Conservation (phyloP, 2,797 vertebrate species). For the Sebastes alutus region DNA sequence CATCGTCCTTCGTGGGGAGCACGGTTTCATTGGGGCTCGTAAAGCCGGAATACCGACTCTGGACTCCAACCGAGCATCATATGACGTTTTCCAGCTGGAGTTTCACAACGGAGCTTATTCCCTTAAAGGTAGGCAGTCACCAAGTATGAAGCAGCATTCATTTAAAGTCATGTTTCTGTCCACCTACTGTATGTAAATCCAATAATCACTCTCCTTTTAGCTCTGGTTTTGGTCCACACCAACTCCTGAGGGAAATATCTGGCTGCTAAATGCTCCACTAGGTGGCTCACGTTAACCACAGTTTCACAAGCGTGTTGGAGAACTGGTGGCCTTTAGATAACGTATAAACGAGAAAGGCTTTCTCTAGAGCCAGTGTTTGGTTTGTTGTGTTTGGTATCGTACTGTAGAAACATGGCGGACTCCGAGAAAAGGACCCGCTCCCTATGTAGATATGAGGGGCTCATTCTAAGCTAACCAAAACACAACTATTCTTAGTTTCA, state of each 20-base stretch:
- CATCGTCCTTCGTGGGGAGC: slow-evolving; percentile 94
- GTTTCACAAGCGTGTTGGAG: too few species aligned
- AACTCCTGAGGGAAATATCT: background rate
- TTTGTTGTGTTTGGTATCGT: too few species aligned
- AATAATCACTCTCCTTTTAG: background rate
- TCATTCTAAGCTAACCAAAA: too few species aligned
- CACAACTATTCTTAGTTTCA: too few species aligned
- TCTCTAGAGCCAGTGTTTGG: too few species aligned
- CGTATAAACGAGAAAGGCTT: too few species aligned
- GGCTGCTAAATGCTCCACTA: background rate
- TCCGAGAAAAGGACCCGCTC: too few species aligned
- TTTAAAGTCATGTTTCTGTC: background rate
- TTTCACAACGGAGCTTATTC: slow-evolving; percentile 92
- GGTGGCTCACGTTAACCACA: too few species aligned
- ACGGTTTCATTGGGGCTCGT: slow-evolving; percentile 94
- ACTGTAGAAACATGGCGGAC: too few species aligned
- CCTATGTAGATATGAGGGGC: too few species aligned
- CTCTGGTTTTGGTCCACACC: background rate
- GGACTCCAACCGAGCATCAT: slow-evolving; percentile 94
- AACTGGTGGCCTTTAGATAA: too few species aligned
- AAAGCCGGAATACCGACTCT: slow-evolving; percentile 89
- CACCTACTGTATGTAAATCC: background rate
- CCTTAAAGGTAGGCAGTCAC: slow-evolving; percentile 86
- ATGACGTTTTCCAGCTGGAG: slow-evolving; percentile 94
- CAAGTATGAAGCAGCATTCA: background rate